A percentile compares a stretch with the other conserved stretches of the same genome.
These are phyloP conservation scores for Lycophotia porphyrea DNA, from an alignment of 2,888 invertebrate genomes.

Conservation along the genomic window DNA sequence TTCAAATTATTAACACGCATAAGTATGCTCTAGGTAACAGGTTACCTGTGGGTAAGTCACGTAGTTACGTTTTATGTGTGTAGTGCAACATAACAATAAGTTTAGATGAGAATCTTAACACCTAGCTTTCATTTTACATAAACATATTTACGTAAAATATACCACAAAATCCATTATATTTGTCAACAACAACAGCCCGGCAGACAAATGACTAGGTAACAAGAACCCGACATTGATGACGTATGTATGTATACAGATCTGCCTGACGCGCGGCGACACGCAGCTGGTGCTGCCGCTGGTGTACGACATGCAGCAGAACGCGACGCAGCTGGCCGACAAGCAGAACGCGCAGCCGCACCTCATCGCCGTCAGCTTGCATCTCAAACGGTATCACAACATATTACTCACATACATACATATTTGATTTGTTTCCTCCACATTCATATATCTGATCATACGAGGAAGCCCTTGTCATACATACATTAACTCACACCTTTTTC, in stretches of 20 bases:
- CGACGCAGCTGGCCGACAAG: conserved; percentile 96
- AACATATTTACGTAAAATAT: background rate
- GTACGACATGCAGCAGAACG: conserved; percentile 96
- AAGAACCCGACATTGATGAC: background rate
- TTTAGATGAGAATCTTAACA: background rate
- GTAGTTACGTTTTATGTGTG: background rate
- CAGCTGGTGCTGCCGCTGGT: conserved; percentile 96
- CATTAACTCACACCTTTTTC: background rate
- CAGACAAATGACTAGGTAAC: background rate
- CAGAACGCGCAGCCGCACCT: conserved; percentile 91
- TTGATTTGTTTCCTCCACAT: background rate
- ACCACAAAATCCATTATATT: background rate
- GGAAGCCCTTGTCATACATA: background rate
- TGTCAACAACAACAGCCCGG: background rate
- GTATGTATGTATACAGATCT: conserved; percentile 75
- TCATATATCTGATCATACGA: background rate
- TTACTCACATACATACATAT: background rate
- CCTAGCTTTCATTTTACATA: background rate
- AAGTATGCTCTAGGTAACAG: background rate
- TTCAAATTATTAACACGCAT: background rate
- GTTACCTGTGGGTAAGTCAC: background rate
- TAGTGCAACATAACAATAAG: background rate
- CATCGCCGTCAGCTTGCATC: conserved; percentile 86
- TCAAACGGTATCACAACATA: conserved; percentile 80
- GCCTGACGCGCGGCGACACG: conserved; percentile 87